Base-by-base conservation (phyloP, 2,113 vertebrate species). In the Rhineura floridana region DNA sequence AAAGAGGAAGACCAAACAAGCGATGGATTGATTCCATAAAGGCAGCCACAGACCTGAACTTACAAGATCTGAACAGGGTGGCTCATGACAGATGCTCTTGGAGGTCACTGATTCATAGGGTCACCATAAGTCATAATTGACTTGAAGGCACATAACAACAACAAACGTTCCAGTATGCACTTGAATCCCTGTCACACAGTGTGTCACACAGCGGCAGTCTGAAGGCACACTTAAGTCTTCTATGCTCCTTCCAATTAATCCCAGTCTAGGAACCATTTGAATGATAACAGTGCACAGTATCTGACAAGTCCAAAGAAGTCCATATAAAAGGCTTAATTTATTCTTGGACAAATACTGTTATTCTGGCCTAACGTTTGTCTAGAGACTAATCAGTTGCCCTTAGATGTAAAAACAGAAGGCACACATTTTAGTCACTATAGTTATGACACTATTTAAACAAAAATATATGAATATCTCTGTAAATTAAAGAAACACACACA, bases 361-460 rank as follows among this genome's bases (percentile, higher is more conserved):
- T 25, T 8, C 76, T 44, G 46, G 8, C 44, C 48, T 78, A 80
- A 15, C 52, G 39, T 77, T 42, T 36, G 30, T 46, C 33, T 62
- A 82, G 48, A 52, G 15, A 70, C 10, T 69, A 21, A 80, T 50
- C n/a, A 69, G 6, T 36, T 48, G 44, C 33, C 76, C 9, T 67
- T n/a, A 65, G 33, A 86, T 93, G 92, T 75, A 95, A 88, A 89
- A 90, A 85, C 92, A n/a, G 72, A 95, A 96, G 95, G 95, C 95
- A 95, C 93, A 95, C 90, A 63, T 91, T 93, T 92, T 93, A 83
- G 91, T 42, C 84, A 77, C 63, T 91, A 90, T 77, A 93, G 85
- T 84, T 87, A 84, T 48, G 46, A 36, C 23, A 70, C 77, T 93
- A 90, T 88, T 91, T 93, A 93, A 92, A 95, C 65, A 70, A 81